Conservation (phyloP, 1,140 invertebrate genomes). For the Rhopalosiphum maidis region DNA sequence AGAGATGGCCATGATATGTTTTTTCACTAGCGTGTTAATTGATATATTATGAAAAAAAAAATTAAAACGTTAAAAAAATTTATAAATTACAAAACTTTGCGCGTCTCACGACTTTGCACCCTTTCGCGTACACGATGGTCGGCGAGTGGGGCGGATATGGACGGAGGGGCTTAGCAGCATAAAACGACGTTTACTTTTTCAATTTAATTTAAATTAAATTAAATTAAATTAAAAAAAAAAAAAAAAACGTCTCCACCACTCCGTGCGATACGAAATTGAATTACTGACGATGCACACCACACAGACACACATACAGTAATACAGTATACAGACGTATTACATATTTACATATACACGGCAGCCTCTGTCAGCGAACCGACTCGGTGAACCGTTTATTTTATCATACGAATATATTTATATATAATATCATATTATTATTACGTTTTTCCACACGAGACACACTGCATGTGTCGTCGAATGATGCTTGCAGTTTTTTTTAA, state of each 20-base stretch:
- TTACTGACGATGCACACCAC: neutral
- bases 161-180: neutral
- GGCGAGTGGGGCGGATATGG: neutral
- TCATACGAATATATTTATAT: neutral
- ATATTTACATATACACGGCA: neutral
- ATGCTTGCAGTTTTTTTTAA: neutral
- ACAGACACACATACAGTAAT: neutral
- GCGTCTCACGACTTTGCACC: neutral
- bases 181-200: conserved; percentile 35
- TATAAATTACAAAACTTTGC: neutral
- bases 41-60: conserved; percentile 32
- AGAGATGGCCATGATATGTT: neutral
- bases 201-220: conserved; percentile 23
- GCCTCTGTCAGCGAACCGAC: neutral
- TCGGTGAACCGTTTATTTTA: neutral
- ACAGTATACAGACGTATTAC: neutral
- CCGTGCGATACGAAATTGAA: conserved; percentile 1
- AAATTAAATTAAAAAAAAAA: neutral
- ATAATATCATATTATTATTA: neutral
- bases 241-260: neutral
- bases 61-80: neutral
- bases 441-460: neutral
- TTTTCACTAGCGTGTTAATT: conserved; percentile 18
- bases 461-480: neutral
- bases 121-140: neutral